Conservation (phyloP, 2,113 vertebrate species). For the Lagenorhynchus albirostris region DNA sequence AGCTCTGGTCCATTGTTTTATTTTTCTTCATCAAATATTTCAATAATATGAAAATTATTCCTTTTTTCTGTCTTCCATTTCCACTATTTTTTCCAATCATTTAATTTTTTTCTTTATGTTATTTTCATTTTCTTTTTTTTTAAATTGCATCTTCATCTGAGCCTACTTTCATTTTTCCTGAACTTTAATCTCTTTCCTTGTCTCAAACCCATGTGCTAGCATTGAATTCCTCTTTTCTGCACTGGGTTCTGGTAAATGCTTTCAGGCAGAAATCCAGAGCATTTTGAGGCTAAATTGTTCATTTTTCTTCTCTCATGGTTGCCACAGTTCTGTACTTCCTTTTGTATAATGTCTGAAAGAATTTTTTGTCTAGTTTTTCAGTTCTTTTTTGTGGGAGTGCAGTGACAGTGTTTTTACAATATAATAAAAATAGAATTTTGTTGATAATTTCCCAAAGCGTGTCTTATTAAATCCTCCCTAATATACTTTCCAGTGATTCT, state of each 20-base stretch:
- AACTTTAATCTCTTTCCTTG: neutral
- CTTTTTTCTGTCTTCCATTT: neutral
- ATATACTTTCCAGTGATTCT: neutral
- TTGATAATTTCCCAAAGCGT: neutral
- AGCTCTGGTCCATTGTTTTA: neutral
- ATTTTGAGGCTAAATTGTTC: neutral
- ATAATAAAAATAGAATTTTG: neutral
- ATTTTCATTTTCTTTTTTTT: neutral
- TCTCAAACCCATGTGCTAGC: neutral
- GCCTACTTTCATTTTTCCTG: neutral
- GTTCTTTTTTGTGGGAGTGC: neutral
- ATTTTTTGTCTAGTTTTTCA: neutral
- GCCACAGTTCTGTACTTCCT: neutral
- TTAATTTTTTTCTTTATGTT: neutral
- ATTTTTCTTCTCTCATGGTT: neutral
- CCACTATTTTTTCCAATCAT: neutral
- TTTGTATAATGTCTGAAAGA: neutral
- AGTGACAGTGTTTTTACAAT: neutral
- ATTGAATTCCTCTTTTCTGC: neutral
- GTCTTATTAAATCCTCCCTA: neutral
- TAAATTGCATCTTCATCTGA: neutral
- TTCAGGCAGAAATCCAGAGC: neutral
- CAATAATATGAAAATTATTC: neutral
- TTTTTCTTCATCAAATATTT: neutral
- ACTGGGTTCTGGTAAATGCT: neutral